Evolutionary conservation across 2,888 invertebrate species (phyloP).

Genomic region (Agriotes lineatus): DNA sequence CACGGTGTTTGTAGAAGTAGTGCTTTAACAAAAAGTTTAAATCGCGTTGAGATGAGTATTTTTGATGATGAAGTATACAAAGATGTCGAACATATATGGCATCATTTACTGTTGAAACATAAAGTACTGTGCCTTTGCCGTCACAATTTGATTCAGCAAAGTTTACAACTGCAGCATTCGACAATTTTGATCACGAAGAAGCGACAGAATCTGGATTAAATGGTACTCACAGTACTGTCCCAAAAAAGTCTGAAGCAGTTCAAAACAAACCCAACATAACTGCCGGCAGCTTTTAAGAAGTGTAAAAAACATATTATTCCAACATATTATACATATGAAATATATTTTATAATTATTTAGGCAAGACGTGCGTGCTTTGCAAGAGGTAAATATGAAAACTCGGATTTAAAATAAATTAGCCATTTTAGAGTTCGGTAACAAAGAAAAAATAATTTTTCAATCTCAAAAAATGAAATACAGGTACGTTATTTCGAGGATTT

Average conservation of each 20-base stretch:
- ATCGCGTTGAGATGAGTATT: neutral
- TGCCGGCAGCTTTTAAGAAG: no score
- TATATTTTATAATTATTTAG: no score
- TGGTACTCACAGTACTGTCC: neutral
- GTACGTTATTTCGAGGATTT: no score
- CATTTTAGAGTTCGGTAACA: no score
- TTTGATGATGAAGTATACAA: no score
- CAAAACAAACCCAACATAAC: neutral
- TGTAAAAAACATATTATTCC: no score
- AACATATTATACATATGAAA: no score
- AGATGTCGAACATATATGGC: neutral
- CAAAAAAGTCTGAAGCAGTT: neutral
- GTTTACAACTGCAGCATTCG: neutral
- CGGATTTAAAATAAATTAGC: no score
- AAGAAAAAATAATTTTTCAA: no score
- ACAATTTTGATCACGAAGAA: slow-evolving; percentile 8
- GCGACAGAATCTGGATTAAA: neutral
- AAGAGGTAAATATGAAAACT: no score
- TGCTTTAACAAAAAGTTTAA: neutral
- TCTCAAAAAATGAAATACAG: no score
- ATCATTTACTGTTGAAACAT: neutral
- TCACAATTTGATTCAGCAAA: neutral
- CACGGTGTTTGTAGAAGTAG: slow-evolving; percentile 1
- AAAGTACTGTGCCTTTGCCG: neutral
- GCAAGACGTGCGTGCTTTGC: no score